phyloP scores from a whole-genome alignment of 64 coral and sea anemone genomes.

The Dendronephthya gigantea region DNA sequence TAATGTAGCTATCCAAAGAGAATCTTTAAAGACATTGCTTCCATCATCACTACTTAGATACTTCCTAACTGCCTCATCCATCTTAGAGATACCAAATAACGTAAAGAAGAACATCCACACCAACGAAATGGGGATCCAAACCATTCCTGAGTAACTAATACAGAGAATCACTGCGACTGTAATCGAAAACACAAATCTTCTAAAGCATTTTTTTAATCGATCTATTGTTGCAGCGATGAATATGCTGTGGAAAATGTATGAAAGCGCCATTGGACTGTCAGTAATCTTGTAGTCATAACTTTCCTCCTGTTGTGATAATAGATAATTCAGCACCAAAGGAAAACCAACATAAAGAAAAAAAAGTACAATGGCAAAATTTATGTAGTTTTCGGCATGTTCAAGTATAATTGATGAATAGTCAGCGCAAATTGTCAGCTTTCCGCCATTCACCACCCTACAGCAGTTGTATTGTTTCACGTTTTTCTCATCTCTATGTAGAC shows the following conservation, averaged over 20 bases:
- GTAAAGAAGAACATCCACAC: neutral
- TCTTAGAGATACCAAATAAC: too few species aligned
- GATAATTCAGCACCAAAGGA: too few species aligned
- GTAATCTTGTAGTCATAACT: too few species aligned
- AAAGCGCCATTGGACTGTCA: too few species aligned
- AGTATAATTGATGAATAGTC: neutral
- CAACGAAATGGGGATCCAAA: neutral
- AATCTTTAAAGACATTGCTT: neutral
- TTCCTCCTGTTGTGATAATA: too few species aligned
- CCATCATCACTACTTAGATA: neutral
- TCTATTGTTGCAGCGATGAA: too few species aligned
- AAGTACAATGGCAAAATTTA: neutral
- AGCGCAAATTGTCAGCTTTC: too few species aligned
- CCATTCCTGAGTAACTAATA: neutral
- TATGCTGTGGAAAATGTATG: neutral
- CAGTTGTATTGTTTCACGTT: too few species aligned
- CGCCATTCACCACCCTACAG: too few species aligned
- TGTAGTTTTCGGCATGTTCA: neutral
- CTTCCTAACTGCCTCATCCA: too few species aligned
- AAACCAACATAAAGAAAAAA: neutral
- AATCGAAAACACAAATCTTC: neutral
- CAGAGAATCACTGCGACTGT: neutral
- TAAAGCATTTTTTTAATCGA: too few species aligned
- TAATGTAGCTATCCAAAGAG: neutral
- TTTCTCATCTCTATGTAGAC: too few species aligned